These are phyloP conservation scores for Neoascia interrupta DNA, from an alignment of 2,888 invertebrate genomes.

Conservation along the genomic window DNA sequence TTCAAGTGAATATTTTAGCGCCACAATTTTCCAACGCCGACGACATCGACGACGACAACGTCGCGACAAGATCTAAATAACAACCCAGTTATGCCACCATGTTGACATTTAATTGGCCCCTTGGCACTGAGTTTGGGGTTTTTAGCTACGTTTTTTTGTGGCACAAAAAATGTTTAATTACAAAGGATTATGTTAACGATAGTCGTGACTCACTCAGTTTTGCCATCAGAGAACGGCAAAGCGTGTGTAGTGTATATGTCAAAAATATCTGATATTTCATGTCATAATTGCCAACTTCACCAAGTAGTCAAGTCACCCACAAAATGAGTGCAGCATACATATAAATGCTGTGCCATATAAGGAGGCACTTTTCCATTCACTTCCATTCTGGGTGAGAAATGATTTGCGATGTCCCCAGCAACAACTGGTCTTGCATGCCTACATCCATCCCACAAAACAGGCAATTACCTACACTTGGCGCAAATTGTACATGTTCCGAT, in stretches of 20 bases:
- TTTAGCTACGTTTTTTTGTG: too few species aligned
- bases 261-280: constrained; percentile 55
- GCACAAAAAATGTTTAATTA: too few species aligned
- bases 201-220: constrained; percentile 58
- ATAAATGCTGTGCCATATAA: constrained; percentile 47
- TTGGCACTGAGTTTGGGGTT: constrained; percentile 19
- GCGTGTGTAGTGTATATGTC: constrained; percentile 39
- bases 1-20: constrained; percentile 40
- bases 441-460: too few species aligned
- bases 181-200: constrained; percentile 58
- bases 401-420: constrained; percentile 35
- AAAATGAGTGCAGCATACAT: constrained; percentile 40
- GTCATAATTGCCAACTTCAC: constrained; percentile 53
- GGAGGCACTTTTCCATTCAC: constrained; percentile 57
- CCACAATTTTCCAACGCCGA: constrained; percentile 8
- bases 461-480: constrained; percentile 60
- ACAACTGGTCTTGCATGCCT: constrained; percentile 17
- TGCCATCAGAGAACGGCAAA: constrained; percentile 36
- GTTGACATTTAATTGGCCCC: constrained; percentile 47
- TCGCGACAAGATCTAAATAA: constrained; percentile 6
- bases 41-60: background rate
- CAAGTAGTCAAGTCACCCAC: constrained; percentile 44
- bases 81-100: constrained; percentile 37
- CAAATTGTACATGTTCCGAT: too few species aligned
- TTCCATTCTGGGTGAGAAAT: constrained; percentile 48